Percentiles rank a stretch among this genome's conserved stretches.
Conservation (phyloP, 1,140 invertebrate species). For the Drosophila sproati region DNA sequence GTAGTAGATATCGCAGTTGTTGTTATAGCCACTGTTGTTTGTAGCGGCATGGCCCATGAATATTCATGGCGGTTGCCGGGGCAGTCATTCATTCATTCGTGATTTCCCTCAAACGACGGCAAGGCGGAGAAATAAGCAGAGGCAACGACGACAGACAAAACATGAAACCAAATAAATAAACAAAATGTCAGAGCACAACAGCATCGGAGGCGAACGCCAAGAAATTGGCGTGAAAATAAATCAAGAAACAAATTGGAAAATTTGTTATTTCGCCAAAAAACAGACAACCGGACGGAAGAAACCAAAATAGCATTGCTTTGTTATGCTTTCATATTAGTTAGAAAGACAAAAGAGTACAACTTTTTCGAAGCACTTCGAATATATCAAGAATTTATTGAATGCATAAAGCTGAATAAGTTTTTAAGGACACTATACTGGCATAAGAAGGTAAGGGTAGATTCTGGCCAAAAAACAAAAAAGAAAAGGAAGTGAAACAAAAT, state of each 20-base stretch:
- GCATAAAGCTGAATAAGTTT: not conserved
- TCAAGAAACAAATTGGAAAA: slow-evolving; percentile 83
- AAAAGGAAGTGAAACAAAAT: too few relatives aligned
- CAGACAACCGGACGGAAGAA: slow-evolving; percentile 18
- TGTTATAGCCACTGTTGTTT: slow-evolving; percentile 46
- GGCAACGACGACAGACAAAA: slow-evolving; percentile 71
- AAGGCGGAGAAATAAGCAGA: slow-evolving; percentile 22
- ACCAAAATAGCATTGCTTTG: slow-evolving; percentile 11
- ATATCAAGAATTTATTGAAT: not conserved
- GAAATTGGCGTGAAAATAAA: slow-evolving; percentile 82
- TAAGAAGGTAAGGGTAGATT: not conserved
- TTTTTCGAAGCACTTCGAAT: not conserved
- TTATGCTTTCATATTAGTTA: slow-evolving; percentile 11
- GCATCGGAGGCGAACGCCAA: slow-evolving; percentile 66
- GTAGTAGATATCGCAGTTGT: slow-evolving; percentile 18
- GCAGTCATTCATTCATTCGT: slow-evolving; percentile 82
- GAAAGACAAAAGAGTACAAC: not conserved
- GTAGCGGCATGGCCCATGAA: slow-evolving; percentile 72
- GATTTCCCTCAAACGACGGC: slow-evolving; percentile 70
- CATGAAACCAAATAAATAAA: slow-evolving; percentile 82
- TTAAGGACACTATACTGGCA: not conserved
- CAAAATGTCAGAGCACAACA: slow-evolving; percentile 64
- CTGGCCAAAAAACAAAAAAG: slow-evolving; percentile 10
- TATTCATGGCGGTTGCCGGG: slow-evolving; percentile 74
- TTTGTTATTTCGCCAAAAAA: slow-evolving; percentile 70